Evolutionary conservation across 2,888 invertebrate genomes (phyloP).

Genomic region (Eilema caniola): DNA sequence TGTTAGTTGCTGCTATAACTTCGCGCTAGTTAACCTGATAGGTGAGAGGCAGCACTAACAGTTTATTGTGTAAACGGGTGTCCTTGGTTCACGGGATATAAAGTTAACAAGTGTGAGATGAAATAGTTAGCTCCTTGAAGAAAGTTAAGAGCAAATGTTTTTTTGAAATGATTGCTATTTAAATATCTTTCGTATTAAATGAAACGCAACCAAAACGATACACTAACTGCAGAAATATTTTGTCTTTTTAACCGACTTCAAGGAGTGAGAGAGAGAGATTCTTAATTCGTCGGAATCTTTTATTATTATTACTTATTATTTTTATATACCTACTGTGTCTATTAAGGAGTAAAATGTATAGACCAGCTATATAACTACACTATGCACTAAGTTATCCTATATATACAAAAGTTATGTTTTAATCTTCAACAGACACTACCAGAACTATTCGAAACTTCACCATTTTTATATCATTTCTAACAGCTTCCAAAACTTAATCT

Average conservation of each 20-base stretch:
- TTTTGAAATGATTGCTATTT: not conserved
- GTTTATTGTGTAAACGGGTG: slow-evolving; percentile 37
- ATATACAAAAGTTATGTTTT: not conserved
- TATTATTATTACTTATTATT: too few relatives aligned
- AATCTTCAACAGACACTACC: not conserved
- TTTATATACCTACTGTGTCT: too few relatives aligned
- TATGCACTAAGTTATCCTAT: too few relatives aligned
- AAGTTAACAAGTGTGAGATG: not conserved
- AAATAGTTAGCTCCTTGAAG: slow-evolving; percentile 9
- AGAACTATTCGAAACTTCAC: not conserved
- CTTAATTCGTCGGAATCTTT: too few relatives aligned
- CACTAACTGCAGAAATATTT: too few relatives aligned
- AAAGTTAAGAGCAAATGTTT: slow-evolving; percentile 12
- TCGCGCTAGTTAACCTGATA: slow-evolving; percentile 60
- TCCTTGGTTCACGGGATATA: not conserved
- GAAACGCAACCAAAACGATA: too few relatives aligned
- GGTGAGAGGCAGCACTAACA: slow-evolving; percentile 42
- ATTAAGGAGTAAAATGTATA: too few relatives aligned
- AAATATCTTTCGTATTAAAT: too few relatives aligned
- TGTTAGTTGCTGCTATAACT: slow-evolving; percentile 55
- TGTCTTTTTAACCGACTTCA: too few relatives aligned
- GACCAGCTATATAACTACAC: too few relatives aligned
- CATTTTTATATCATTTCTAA: slow-evolving; percentile 22
- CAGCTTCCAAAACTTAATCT: slow-evolving; percentile 35
- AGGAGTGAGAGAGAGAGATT: too few relatives aligned